Evolutionary conservation across 2,888 invertebrate species (phyloP).

Genomic region (Limnephilus marmoratus): DNA sequence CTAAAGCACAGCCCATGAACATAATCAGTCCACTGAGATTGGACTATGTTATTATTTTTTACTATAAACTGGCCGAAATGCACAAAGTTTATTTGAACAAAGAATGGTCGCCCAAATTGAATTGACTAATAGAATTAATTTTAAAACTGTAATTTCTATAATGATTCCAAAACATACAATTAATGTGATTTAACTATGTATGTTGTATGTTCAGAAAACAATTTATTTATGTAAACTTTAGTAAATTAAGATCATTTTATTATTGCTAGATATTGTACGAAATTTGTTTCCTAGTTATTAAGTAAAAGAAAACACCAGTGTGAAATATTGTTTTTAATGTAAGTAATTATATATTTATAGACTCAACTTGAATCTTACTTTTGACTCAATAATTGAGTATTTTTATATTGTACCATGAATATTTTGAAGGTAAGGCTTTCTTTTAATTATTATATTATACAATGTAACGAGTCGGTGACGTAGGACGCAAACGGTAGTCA

Average conservation of each 20-base stretch:
- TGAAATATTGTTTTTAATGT: neutral
- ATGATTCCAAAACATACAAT: constrained; percentile 32
- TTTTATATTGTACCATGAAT: neutral
- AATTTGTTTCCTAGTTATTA: neutral
- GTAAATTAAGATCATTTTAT: constrained; percentile 4
- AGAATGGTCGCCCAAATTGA: neutral
- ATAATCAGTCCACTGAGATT: neutral
- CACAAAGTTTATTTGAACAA: neutral
- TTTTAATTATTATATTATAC: neutral
- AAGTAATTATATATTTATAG: neutral
- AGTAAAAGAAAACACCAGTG: neutral
- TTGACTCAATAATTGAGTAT: neutral
- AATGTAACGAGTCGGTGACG: neutral
- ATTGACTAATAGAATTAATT: neutral
- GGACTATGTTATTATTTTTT: neutral
- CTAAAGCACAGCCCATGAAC: neutral
- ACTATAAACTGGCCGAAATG: neutral
- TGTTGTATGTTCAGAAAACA: neutral
- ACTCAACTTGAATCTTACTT: neutral
- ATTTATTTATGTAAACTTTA: neutral
- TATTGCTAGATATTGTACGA: constrained; percentile 3
- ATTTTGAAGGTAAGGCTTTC: neutral
- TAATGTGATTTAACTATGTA: constrained; percentile 16
- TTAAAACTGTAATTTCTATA: constrained; percentile 13
- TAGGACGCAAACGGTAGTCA: neutral